Evolutionary conservation across 1,140 invertebrate genomes (phyloP).

Genomic region (Archivesica marissinica): DNA sequence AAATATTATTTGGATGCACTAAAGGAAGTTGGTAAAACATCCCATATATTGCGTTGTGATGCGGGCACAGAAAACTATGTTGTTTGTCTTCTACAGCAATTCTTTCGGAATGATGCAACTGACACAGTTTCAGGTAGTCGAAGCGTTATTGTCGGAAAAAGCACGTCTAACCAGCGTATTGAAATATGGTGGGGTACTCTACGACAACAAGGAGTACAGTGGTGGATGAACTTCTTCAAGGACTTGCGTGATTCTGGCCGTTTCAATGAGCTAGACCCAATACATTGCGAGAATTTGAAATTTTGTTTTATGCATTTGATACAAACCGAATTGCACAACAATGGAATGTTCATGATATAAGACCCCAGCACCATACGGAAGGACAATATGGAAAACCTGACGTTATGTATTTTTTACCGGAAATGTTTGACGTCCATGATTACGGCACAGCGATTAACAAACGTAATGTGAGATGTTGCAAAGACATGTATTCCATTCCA

Average conservation of each 20-base stretch:
- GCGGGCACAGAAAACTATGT: conserved; percentile 32
- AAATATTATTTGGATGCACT: conserved; percentile 41
- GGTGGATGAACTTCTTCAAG: conserved; percentile 31
- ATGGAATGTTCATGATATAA: conserved; percentile 24
- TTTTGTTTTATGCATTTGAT: conserved; percentile 12
- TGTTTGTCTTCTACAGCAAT: conserved; percentile 29
- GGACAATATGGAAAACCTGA: conserved; percentile 6
- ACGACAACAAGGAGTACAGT: conserved; percentile 36
- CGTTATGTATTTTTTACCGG: conserved; percentile 32
- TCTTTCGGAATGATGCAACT: conserved; percentile 27
- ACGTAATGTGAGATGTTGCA: conserved; percentile 6
- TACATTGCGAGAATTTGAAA: conserved; percentile 31
- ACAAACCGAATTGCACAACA: conserved; percentile 9
- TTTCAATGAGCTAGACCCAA: conserved; percentile 11
- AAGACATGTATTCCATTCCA: not conserved
- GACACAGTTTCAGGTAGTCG: not conserved
- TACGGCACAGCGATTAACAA: not conserved
- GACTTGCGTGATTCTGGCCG: conserved; percentile 20
- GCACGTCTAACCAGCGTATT: conserved; percentile 6
- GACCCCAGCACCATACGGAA: not conserved
- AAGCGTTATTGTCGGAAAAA: conserved; percentile 40
- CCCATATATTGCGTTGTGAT: conserved; percentile 10
- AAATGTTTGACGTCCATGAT: too few species aligned
- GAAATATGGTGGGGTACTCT: conserved; percentile 4
- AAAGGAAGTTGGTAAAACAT: not conserved